Percentiles rank a stretch among this genome's conserved stretches.
phyloP scores from a whole-genome alignment of 2,113 vertebrate genomes.

The Zosterops pallidus region DNA sequence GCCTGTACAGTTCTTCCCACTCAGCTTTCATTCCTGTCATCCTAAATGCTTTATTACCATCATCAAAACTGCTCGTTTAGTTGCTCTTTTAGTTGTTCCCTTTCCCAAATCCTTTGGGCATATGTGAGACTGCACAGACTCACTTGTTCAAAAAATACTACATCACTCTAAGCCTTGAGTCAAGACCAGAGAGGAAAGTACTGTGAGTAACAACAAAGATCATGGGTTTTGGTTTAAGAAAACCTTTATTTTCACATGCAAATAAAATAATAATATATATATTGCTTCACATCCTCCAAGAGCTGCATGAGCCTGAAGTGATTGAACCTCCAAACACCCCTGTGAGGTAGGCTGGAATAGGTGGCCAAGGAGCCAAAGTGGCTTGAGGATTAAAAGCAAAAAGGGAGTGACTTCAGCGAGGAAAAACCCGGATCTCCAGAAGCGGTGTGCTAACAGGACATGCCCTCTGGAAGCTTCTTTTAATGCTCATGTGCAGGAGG shows the following conservation, averaged over 20 bases:
- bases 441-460: background rate
- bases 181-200: background rate
- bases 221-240: background rate
- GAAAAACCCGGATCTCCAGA: conserved; percentile 29
- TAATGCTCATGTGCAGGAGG: conserved; percentile 16
- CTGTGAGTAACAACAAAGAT: background rate
- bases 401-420: conserved; percentile 43
- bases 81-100: background rate
- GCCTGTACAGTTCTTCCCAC: background rate
- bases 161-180: background rate
- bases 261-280: conserved; percentile 47
- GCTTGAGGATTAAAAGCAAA: conserved; percentile 19
- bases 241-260: conserved; percentile 22
- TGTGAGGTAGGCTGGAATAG: conserved; percentile 56
- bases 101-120: background rate
- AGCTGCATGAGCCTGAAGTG: conserved; percentile 6
- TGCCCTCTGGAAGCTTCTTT: conserved; percentile 41
- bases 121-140: background rate
- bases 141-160: background rate
- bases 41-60: background rate
- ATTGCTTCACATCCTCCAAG: conserved; percentile 3
- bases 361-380: background rate
- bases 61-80: background rate
- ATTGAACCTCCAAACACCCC: conserved; percentile 13
- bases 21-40: background rate